Percentiles rank a stretch among this genome's conserved stretches.
Evolutionary conservation across 2,113 vertebrate species (phyloP).

Genomic region (Naja naja): DNA sequence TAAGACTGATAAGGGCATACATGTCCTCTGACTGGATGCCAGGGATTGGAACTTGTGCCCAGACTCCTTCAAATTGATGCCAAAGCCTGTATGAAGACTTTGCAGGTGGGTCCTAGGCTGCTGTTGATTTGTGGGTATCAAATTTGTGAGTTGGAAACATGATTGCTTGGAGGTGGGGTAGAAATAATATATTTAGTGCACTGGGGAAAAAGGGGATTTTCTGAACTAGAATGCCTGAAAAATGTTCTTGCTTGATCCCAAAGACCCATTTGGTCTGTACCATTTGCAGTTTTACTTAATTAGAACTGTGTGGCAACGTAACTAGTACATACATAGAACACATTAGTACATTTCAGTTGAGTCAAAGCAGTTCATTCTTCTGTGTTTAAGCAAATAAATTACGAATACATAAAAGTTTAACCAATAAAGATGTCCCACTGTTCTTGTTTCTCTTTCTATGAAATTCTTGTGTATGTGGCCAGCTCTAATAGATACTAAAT

Average conservation of each 20-base stretch:
- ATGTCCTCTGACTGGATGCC: background rate
- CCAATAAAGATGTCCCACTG: background rate
- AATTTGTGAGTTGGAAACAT: background rate
- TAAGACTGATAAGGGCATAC: background rate
- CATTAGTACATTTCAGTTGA: background rate
- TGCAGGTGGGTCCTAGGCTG: background rate
- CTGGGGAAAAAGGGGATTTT: background rate
- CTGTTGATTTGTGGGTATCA: background rate
- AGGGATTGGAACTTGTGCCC: background rate
- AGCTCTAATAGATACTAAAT: background rate
- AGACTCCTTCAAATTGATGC: background rate
- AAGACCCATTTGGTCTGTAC: slow-evolving; percentile 4
- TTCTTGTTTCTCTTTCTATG: background rate
- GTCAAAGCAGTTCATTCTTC: slow-evolving; percentile 8
- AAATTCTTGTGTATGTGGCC: background rate
- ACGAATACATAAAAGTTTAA: background rate
- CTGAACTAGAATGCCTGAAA: background rate
- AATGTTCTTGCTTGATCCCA: background rate
- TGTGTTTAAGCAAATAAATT: slow-evolving; percentile 9
- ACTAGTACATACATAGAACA: background rate
- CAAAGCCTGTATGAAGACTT: background rate
- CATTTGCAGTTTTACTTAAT: slow-evolving; percentile 11
- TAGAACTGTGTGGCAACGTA: background rate
- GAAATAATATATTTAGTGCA: slow-evolving; percentile 51
- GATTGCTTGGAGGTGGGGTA: slow-evolving; percentile 37